These are phyloP conservation scores for Phoeniculus purpureus DNA, from an alignment of 2,797 vertebrate genomes.

Conservation along the genomic window DNA sequence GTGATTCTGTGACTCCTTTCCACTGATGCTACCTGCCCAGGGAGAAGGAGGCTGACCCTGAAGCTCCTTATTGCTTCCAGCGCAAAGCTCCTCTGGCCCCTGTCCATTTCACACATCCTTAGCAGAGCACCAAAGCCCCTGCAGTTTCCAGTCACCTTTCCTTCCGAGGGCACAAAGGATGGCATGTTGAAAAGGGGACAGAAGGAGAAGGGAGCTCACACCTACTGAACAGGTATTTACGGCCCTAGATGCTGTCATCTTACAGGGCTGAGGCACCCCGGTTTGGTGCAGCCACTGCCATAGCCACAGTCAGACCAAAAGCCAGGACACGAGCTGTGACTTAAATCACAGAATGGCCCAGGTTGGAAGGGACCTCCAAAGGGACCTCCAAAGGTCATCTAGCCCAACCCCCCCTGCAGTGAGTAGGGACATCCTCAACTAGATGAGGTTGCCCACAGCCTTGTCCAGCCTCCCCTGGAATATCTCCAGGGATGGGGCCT, in stretches of 20 bases:
- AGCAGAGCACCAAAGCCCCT: neutral
- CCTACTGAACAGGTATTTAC: neutral
- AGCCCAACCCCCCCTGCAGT: too few relatives aligned
- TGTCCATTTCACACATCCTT: neutral
- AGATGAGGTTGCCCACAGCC: too few relatives aligned
- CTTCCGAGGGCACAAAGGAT: accelerated
- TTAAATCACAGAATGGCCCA: neutral
- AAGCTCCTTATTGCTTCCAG: neutral
- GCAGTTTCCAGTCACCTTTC: neutral
- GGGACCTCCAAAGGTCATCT: too few relatives aligned
- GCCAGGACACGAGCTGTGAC: neutral
- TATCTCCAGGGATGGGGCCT: too few relatives aligned
- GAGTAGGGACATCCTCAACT: too few relatives aligned
- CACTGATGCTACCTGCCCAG: neutral
- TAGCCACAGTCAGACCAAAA: neutral
- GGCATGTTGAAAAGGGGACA: neutral
- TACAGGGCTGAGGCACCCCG: neutral
- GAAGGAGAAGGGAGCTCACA: neutral
- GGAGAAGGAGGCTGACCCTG: neutral
- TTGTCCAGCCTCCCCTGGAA: too few relatives aligned
- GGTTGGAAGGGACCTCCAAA: too few relatives aligned
- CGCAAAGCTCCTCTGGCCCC: neutral
- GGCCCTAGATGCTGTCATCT: neutral
- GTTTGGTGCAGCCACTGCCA: neutral
- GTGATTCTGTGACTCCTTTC: neutral